A percentile compares a stretch with the other conserved stretches of the same genome.
Evolutionary conservation across 2,888 invertebrate genomes (phyloP).

Genomic region (Acanthosepion esculentum): DNA sequence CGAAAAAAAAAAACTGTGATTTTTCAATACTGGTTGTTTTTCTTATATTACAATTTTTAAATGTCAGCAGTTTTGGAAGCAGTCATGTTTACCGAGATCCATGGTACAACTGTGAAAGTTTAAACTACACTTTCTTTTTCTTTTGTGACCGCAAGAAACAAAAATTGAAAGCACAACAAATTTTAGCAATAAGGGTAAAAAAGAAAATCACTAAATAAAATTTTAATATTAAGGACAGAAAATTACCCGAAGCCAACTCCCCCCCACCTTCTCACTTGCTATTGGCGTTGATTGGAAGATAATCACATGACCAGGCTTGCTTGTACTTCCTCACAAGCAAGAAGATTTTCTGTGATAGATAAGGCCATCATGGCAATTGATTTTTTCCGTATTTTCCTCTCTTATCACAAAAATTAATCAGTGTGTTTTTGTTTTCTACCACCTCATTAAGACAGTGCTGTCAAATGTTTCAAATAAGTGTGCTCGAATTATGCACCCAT

Average conservation of each 20-base stretch:
- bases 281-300: background rate
- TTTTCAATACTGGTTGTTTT: too few species aligned
- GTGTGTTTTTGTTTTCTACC: background rate
- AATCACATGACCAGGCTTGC: background rate
- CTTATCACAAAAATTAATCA: background rate
- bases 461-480: background rate
- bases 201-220: background rate
- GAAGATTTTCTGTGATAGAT: background rate
- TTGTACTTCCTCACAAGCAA: background rate
- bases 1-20: too few species aligned
- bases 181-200: background rate
- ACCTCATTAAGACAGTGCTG: background rate
- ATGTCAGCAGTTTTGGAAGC: too few species aligned
- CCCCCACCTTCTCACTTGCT: background rate
- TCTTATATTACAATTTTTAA: too few species aligned
- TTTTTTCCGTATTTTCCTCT: background rate
- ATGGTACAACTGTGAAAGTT: too few species aligned
- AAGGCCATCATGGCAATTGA: background rate
- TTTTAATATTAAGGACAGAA: background rate
- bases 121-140: too few species aligned
- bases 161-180: too few species aligned
- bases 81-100: too few species aligned
- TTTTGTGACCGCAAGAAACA: too few species aligned
- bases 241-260: background rate
- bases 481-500: background rate